Base-by-base conservation (phyloP, 2,113 vertebrate genomes). In the Lepidothrix coronata region DNA sequence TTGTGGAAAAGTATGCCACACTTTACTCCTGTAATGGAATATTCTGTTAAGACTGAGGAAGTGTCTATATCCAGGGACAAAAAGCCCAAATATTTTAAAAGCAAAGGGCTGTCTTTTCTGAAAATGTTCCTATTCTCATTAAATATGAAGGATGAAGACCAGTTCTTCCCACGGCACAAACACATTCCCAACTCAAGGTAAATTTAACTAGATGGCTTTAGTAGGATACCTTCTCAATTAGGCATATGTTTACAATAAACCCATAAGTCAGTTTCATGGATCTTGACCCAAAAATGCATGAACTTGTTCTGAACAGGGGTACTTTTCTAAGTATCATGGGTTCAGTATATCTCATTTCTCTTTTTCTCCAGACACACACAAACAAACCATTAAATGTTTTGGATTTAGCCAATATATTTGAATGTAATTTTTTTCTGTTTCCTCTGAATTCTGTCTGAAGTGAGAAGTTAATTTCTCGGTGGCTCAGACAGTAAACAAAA, bases 1-100 rank as follows among this genome's bases (percentile, higher is more conserved):
- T 96, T 92, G 95, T 88, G 28, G 61, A 83, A 91, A 97, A 96
- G 84, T 78, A 96, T 27, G 52, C 62, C 31, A 11, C 31, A 61
- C 86, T 96, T 93, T 91, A 85, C 74, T 93, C 93, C 85, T 88
- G 44, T 73, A 95, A 97, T n/a, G 58, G 46, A 93, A 66, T 77
- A 80, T 71, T 48, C 41, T 66, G 25, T 28, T 90, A 91, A 90
- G 37, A 44, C n/a, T 80, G 51, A 91, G 52, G 22, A 93, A 96
- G 95, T 89, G 39, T 41, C 31, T 80, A 22, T 62, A 89, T 55
- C 88, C 94, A 96, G 89, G 82, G 77, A 97, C 58, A 92, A 95
- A 57, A 89, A 78, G 30, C 16, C 30, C 78, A 74, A 77, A 87
- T 93, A 92, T 91, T 95, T 86, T 91, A 85, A 95, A 95, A 92